Base-by-base conservation (phyloP, 2,888 invertebrate species). In the Athrips mouffetella region DNA sequence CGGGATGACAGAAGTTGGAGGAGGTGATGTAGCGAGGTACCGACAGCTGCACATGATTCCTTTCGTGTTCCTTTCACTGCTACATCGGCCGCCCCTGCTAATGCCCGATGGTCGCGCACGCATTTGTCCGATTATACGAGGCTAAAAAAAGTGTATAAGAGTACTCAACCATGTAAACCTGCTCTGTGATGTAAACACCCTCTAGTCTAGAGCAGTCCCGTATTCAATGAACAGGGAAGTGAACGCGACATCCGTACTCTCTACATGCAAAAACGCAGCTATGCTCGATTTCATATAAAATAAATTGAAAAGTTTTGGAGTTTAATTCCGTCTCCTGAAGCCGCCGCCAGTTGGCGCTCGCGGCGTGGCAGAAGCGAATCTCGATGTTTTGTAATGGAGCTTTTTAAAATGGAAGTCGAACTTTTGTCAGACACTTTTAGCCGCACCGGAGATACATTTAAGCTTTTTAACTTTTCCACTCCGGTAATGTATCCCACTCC, bases 391-490 rank as follows among this genome's bases (percentile, higher is more conserved):
- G 87, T 87, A 87, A 87, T 88, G 87, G 87, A 86, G 87, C 88
- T 88, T 87, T 88, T 88, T 88, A 88, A 87, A 88, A 88, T 87
- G 86, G 83, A 83, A 87, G 83, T 84, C 86, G 86, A 88, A 88
- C 87, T 87, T 88, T 87, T 87, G 88, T 88, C 86, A 86, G 87
- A 87, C 84, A 86, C 88, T 88, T 87, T 87, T 86, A 87, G 88
- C 87, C 85, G 81, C 80, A 82, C 80, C 80, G 75, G 85, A 84
- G 85, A 87, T 87, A 88, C 88, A 87, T 88, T 88, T 88, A 88
- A 87, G 87, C 88, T 87, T 87, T 88, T 87, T 87, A 88, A 88
- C 88, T 88, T 88, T 88, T 85, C 86, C 85, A 86, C 86, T 87
- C 83, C 82, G 78, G 86, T 87, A 88, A 87, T 87, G 86, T 87